These are phyloP conservation scores for Lycocerus yunnanus DNA, from an alignment of 2,888 invertebrate genomes.

Conservation along the genomic window DNA sequence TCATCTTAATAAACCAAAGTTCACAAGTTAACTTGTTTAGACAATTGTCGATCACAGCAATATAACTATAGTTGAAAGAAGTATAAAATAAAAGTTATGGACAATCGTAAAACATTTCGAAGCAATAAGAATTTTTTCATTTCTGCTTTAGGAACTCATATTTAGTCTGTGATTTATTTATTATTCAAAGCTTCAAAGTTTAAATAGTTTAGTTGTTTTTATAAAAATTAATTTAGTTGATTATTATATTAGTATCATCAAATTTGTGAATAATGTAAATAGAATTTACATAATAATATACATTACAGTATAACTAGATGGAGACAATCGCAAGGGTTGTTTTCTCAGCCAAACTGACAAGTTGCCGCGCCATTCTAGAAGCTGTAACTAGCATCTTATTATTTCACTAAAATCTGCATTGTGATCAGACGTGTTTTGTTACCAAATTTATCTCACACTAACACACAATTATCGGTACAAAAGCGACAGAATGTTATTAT, in stretches of 20 bases:
- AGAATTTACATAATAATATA: constrained; percentile 39
- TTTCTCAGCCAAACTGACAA: constrained; percentile 50
- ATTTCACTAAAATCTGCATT: constrained; percentile 46
- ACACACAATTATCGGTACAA: constrained; percentile 52
- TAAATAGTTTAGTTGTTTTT: neutral
- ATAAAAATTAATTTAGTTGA: neutral
- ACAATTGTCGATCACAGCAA: constrained; percentile 35
- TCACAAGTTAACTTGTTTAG: constrained; percentile 18
- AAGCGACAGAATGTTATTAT: constrained; percentile 51
- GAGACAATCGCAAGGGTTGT: constrained; percentile 45
- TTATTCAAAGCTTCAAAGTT: neutral
- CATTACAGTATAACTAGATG: constrained; percentile 36
- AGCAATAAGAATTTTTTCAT: neutral
- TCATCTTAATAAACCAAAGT: constrained; percentile 18
- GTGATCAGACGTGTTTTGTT: constrained; percentile 47
- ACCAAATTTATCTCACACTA: constrained; percentile 52
- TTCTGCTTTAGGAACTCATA: neutral
- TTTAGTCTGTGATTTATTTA: neutral
- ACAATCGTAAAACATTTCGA: constrained; percentile 25
- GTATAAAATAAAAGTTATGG: constrained; percentile 29
- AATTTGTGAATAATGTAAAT: constrained; percentile 27
- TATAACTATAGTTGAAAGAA: constrained; percentile 30
- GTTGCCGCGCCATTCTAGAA: constrained; percentile 47
- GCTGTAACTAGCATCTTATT: constrained; percentile 41
- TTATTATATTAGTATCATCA: neutral